Evolutionary conservation across 2,888 invertebrate genomes (phyloP), one percentile per base, ranked within the genome.

Genomic region (Netelia virgata): DNA sequence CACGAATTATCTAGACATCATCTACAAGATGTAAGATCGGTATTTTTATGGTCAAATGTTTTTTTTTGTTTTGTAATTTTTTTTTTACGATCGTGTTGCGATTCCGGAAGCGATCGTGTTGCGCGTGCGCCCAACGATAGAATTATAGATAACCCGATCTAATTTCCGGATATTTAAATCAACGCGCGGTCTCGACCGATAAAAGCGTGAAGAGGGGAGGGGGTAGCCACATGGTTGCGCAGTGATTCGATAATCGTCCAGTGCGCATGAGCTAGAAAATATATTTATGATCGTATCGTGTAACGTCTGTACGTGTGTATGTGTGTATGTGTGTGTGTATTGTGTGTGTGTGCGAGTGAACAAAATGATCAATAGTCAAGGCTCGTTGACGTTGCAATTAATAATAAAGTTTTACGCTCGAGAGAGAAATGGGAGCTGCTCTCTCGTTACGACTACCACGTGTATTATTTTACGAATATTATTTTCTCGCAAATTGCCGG

Each of bases 91-190:
- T 18, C 9, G 50, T 43, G 16, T 28, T 36, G 23, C 16, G 55
- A 83, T 11, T 36, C 47, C 79, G 83, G 79, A 79, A 83, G 74
- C 23, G 70, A 75, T 53, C 43, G 68, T 43, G 36, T 77, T 20
- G 20, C 72, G 66, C 36, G 43, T 43, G 28, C 36, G 20, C 11
- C 16, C 20, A 18, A 14, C 70, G 28, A 23, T 50, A 20, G 28
- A 50, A 18, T 36, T 43, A 57, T 61, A 28, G 36, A 57, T 20
- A 20, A 76, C 28, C 36, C 77, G 77, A 64, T 76, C 41, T 50
- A 57, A 23, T 83, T 36, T 83, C 83, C 83, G 83, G 70, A 73
- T 70, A 75, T 74, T 79, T 28, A 50, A 74, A 83, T 79, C 41
- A 64, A 79, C 74, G 69, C 55, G 43, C 79, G 36, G 36, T 36